Conservation (phyloP, 2,888 invertebrate genomes). For the Argyresthia albistria region DNA sequence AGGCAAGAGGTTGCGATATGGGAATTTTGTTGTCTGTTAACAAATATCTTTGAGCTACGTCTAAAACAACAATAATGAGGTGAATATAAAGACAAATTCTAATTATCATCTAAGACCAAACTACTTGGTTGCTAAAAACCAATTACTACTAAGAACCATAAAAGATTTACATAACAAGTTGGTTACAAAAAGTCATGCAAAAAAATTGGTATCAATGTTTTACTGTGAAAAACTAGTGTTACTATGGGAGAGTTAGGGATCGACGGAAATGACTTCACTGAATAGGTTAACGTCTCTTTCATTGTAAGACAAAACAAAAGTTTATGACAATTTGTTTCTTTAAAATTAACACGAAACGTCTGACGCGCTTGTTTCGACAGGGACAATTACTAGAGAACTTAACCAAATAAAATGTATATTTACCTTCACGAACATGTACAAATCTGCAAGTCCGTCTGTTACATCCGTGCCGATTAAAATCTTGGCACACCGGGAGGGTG, state of each 20-base stretch:
- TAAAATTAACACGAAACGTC: not conserved
- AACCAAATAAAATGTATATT: not conserved
- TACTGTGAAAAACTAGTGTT: not conserved
- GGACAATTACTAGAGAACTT: not conserved
- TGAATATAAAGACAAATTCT: not conserved
- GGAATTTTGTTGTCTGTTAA: too few species aligned
- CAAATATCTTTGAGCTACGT: not conserved
- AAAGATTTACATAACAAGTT: not conserved
- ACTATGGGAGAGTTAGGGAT: not conserved
- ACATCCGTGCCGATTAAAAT: conserved; percentile 99
- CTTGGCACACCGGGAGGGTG: conserved; percentile 99
- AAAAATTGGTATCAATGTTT: not conserved
- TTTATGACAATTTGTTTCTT: not conserved
- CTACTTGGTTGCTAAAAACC: not conserved
- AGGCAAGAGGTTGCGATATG: too few species aligned
- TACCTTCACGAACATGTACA: conserved; percentile 98
- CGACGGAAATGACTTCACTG: not conserved
- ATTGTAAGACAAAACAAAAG: not conserved
- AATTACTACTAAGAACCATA: not conserved
- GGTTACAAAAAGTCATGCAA: not conserved
- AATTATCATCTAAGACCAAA: not conserved
- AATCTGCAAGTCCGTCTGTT: conserved; percentile 97
- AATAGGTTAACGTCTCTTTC: not conserved
- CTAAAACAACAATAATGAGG: not conserved
- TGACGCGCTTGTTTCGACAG: not conserved